phyloP scores from a whole-genome alignment of 2,797 vertebrate species.

The Melanotaenia trifasciata region DNA sequence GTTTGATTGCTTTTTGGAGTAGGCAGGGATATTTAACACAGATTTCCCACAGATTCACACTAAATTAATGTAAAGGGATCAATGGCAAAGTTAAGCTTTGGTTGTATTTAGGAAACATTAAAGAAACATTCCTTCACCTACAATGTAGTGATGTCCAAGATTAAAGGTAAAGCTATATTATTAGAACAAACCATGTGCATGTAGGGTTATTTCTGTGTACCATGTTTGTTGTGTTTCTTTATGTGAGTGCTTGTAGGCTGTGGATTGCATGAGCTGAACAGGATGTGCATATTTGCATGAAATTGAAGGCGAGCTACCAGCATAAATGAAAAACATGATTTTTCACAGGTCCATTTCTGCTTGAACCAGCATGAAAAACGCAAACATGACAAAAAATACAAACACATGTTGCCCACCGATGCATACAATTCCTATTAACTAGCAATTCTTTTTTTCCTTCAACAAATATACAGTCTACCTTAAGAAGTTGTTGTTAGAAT shows the following conservation, averaged over 20 bases:
- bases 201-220: background rate
- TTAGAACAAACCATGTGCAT: background rate
- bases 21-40: background rate
- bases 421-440: constrained; percentile 42
- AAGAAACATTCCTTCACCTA: background rate
- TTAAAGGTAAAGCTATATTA: background rate
- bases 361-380: constrained; percentile 54
- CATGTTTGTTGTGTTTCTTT: background rate
- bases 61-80: background rate
- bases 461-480: background rate
- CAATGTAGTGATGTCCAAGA: background rate
- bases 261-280: constrained; percentile 34
- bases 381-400: constrained; percentile 34
- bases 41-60: background rate
- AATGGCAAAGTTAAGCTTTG: background rate
- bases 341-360: constrained; percentile 40
- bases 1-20: background rate
- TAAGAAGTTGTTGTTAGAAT: no score
- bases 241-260: constrained; percentile 3
- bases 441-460: background rate
- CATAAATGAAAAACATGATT: constrained; percentile 50
- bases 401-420: constrained; percentile 22
- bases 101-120: no score
- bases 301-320: constrained; percentile 58
- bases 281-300: constrained; percentile 70